phyloP scores from a whole-genome alignment of 2,113 vertebrate genomes.

The Pachypanchax playfairii region DNA sequence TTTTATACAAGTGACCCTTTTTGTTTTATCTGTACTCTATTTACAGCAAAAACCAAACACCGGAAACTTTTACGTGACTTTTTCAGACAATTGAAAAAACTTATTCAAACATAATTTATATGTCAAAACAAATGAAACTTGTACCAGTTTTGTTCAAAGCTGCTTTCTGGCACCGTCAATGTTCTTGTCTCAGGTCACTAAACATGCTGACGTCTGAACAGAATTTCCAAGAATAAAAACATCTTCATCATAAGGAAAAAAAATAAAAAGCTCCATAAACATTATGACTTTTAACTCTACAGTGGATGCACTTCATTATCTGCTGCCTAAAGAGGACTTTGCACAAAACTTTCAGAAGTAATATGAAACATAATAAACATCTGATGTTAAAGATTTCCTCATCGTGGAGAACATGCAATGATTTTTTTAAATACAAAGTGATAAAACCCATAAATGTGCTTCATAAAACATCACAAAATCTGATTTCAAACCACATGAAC shows the following conservation, averaged over 20 bases:
- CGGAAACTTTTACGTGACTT: too few relatives aligned
- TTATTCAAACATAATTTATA: too few relatives aligned
- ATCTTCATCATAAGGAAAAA: background rate
- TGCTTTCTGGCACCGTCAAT: background rate
- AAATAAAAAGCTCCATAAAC: background rate
- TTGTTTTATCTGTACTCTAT: too few relatives aligned
- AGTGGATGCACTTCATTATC: background rate
- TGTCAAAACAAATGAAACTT: background rate
- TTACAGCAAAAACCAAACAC: too few relatives aligned
- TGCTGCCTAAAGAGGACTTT: background rate
- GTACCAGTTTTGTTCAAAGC: background rate
- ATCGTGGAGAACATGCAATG: background rate
- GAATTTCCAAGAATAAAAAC: background rate
- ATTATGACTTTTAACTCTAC: background rate
- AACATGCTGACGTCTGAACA: background rate
- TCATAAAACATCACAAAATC: background rate
- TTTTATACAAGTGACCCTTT: too few relatives aligned
- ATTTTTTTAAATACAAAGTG: background rate
- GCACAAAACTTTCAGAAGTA: background rate
- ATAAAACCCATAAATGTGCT: too few relatives aligned
- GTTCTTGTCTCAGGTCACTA: background rate
- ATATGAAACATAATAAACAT: too few relatives aligned
- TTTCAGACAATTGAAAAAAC: too few relatives aligned
- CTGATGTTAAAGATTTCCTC: background rate
- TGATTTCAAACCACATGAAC: background rate